These are phyloP conservation scores for Euphydryas editha DNA, from an alignment of 2,888 invertebrate genomes.

Conservation along the genomic window DNA sequence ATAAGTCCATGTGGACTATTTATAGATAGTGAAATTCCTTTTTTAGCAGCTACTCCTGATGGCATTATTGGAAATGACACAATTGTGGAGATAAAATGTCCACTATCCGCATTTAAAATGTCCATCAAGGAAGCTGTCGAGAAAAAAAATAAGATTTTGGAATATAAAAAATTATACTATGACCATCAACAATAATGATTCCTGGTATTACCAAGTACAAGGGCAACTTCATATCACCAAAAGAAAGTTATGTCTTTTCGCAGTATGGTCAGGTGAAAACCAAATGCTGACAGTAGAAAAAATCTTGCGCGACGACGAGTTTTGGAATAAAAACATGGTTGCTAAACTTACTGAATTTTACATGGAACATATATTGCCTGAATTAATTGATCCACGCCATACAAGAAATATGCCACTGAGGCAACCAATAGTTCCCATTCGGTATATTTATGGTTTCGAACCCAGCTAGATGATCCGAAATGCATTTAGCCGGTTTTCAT, in stretches of 20 bases:
- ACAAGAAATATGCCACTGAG: conserved; percentile 14
- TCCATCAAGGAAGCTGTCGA: conserved; percentile 12
- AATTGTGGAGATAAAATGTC: conserved; percentile 12
- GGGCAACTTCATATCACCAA: conserved; percentile 13
- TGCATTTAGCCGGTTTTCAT: too few relatives aligned
- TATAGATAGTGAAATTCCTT: conserved; percentile 12
- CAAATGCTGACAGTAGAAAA: conserved; percentile 16
- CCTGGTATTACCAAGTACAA: conserved; percentile 16
- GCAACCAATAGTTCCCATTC: conserved; percentile 3
- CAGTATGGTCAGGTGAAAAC: conserved; percentile 12
- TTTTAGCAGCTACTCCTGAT: conserved; percentile 15
- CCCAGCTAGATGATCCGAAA: too few relatives aligned
- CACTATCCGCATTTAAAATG: conserved; percentile 9
- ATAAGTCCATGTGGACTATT: conserved; percentile 11
- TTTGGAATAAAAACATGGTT: conserved; percentile 6
- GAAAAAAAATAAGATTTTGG: conserved; percentile 16
- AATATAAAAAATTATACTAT: conserved; percentile 9
- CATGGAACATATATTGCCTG: conserved; percentile 17
- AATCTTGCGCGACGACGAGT: conserved; percentile 12
- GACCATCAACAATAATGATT: conserved; percentile 14
- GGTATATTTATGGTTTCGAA: too few relatives aligned
- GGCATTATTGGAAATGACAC: conserved; percentile 11
- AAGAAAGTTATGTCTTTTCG: conserved; percentile 9
- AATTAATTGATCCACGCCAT: conserved; percentile 21
- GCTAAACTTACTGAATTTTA: conserved; percentile 17